A percentile compares a stretch with the other conserved stretches of the same genome.
Evolutionary conservation across 1,140 invertebrate species (phyloP).

Genomic region (Polyergus mexicanus): DNA sequence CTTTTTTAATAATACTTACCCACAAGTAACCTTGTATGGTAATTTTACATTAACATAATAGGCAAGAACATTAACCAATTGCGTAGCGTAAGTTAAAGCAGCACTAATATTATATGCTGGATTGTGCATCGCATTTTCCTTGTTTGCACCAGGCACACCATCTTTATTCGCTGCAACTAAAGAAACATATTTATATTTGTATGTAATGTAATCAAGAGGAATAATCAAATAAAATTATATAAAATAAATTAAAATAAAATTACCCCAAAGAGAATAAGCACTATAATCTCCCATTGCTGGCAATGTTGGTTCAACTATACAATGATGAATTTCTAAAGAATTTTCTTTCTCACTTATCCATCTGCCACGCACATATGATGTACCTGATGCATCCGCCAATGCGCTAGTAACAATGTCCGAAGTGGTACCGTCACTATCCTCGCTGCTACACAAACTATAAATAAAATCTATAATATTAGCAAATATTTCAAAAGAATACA

Average conservation of each 20-base stretch:
- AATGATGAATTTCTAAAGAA: slow-evolving; percentile 90
- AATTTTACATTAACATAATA: slow-evolving; percentile 92
- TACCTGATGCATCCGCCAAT: slow-evolving; percentile 92
- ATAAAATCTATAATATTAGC: slow-evolving; percentile 42
- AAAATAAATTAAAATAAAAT: slow-evolving; percentile 36
- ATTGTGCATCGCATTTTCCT: slow-evolving; percentile 88
- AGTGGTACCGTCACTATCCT: slow-evolving; percentile 87
- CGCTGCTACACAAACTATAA: slow-evolving; percentile 83
- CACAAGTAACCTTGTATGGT: slow-evolving; percentile 92
- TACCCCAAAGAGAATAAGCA: slow-evolving; percentile 92
- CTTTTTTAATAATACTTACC: slow-evolving; percentile 84
- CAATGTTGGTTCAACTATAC: slow-evolving; percentile 91
- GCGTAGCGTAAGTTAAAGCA: slow-evolving; percentile 93
- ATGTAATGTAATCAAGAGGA: neutral
- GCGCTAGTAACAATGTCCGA: slow-evolving; percentile 90
- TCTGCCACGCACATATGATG: slow-evolving; percentile 91
- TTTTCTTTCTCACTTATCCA: slow-evolving; percentile 91
- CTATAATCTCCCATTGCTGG: slow-evolving; percentile 93
- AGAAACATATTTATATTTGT: slow-evolving; percentile 61
- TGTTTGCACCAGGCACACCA: slow-evolving; percentile 87
- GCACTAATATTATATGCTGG: slow-evolving; percentile 92
- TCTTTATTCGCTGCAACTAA: slow-evolving; percentile 90
- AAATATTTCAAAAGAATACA: neutral
- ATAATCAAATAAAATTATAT: neutral
- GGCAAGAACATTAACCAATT: slow-evolving; percentile 93